Percentiles rank a stretch among this genome's conserved stretches.
phyloP scores from a whole-genome alignment of 2,797 vertebrate genomes.

The Urosaurus nigricauda region DNA sequence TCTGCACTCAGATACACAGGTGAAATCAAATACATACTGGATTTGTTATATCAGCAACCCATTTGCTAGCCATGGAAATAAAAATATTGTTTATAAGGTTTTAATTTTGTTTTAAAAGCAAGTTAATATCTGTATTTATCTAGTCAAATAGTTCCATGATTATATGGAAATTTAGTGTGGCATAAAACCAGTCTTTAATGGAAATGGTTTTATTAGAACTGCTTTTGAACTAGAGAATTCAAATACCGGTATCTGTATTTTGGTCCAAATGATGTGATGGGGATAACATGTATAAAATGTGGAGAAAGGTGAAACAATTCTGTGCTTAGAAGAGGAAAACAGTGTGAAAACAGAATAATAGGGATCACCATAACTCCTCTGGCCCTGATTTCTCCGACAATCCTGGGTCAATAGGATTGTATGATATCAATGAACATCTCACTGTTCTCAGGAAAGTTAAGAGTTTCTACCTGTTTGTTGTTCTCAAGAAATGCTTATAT shows the following conservation, averaged over 20 bases:
- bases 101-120: not conserved
- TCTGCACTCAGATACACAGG: constrained; percentile 59
- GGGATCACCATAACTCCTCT: too few species aligned
- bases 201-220: constrained; percentile 1
- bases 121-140: not conserved
- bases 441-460: too few species aligned
- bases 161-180: not conserved
- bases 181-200: not conserved
- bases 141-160: not conserved
- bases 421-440: too few species aligned
- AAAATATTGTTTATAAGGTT: not conserved
- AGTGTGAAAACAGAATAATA: too few species aligned
- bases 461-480: too few species aligned
- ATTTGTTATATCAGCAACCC: constrained; percentile 10
- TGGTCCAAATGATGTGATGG: not conserved
- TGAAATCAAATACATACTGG: not conserved
- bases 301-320: too few species aligned
- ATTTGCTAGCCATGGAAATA: constrained; percentile 25
- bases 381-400: too few species aligned
- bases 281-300: not conserved
- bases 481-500: too few species aligned
- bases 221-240: constrained; percentile 3
- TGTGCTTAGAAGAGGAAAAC: too few species aligned
- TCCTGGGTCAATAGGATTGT: too few species aligned
- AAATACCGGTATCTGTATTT: constrained; percentile 21